Evolutionary conservation across 2,113 vertebrate species (phyloP).

Genomic region (Nibea coibor): DNA sequence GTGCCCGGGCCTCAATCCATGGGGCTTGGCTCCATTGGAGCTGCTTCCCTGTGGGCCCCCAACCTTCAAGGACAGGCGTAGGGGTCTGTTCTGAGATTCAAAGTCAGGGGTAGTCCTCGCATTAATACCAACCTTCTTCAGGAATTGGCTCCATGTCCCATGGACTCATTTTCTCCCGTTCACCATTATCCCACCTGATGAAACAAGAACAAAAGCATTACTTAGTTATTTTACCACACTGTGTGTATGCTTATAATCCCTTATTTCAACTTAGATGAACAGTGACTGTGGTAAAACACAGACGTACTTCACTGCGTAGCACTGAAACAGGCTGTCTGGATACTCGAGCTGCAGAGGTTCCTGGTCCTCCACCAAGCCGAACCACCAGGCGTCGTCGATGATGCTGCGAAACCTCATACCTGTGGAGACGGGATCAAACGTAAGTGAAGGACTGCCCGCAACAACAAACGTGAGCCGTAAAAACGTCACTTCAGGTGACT

Average conservation of each 20-base stretch:
- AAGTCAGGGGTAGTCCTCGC: neutral
- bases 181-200: conserved; percentile 96
- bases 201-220: neutral
- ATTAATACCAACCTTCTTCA: conserved; percentile 88
- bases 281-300: neutral
- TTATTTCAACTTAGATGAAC: neutral
- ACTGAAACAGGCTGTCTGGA: conserved; percentile 98
- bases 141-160: conserved; percentile 99
- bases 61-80: no score
- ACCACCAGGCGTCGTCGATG: conserved; percentile 99
- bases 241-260: neutral
- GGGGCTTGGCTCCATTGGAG: no score
- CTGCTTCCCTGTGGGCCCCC: no score
- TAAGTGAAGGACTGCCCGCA: neutral
- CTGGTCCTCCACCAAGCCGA: conserved; percentile 95
- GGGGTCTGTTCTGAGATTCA: neutral
- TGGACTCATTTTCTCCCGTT: conserved; percentile 97
- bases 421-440: conserved; percentile 55
- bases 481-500: conserved; percentile 30
- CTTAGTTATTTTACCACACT: conserved; percentile 2
- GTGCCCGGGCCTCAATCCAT: no score
- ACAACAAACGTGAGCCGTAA: neutral
- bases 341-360: conserved; percentile 96
- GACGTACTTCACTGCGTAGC: conserved; percentile 95
- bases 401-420: conserved; percentile 97